A percentile compares a stretch with the other conserved stretches of the same genome.
Conservation (phyloP, 2,797 vertebrate genomes). For the Tolypeutes matacus region DNA sequence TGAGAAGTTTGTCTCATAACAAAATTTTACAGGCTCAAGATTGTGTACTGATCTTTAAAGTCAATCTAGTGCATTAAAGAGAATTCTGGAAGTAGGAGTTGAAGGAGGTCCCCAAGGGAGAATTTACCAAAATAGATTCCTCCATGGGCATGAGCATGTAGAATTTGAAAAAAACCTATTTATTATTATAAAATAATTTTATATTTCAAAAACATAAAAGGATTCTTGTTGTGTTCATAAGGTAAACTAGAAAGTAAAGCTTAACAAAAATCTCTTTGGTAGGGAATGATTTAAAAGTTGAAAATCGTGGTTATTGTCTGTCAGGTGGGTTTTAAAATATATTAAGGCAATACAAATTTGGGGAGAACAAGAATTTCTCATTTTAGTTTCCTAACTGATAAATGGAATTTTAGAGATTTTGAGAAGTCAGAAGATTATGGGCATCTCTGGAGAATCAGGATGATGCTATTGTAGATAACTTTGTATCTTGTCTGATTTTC, state of each 20-base stretch:
- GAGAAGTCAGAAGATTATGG: background rate
- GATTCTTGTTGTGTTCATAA: background rate
- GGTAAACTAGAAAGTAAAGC: background rate
- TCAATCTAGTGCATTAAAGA: background rate
- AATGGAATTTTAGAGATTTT: background rate
- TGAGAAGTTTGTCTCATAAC: conserved; percentile 11
- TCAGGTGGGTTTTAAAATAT: background rate
- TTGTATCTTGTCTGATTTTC: background rate
- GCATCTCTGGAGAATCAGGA: background rate
- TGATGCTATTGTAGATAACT: background rate
- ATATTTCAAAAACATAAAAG: background rate
- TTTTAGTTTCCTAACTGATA: conserved; percentile 22
- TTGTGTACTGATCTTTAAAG: background rate
- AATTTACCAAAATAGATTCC: background rate
- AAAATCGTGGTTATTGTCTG: background rate
- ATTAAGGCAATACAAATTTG: background rate
- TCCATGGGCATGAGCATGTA: background rate
- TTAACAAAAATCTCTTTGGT: background rate
- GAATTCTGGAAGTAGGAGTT: background rate
- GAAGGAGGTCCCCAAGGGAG: background rate
- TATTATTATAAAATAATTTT: background rate
- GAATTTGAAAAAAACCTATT: background rate
- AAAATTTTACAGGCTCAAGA: background rate
- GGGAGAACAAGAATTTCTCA: background rate
- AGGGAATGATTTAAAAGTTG: background rate